A percentile compares a stretch with the other conserved stretches of the same genome.
Evolutionary conservation across 2,113 vertebrate species (phyloP).

Genomic region (Rhinoptilus africanus): DNA sequence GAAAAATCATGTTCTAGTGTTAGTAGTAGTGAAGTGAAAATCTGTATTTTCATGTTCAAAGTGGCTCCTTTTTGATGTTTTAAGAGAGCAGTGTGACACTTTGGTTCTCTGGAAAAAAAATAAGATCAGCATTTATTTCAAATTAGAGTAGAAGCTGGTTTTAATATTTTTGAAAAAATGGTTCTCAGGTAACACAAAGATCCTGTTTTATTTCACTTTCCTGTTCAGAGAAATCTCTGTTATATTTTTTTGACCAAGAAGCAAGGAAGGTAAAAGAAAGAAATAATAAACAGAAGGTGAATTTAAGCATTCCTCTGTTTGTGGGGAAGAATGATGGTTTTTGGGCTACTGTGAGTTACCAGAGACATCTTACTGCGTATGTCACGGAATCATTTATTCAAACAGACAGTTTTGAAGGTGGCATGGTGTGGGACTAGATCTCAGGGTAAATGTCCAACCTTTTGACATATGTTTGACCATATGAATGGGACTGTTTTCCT

Average conservation of each 20-base stretch:
- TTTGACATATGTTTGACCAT: background rate
- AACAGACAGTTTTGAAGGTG: background rate
- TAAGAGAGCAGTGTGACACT: background rate
- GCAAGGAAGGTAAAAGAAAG: background rate
- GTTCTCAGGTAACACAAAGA: background rate
- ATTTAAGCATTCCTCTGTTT: background rate
- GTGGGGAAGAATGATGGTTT: background rate
- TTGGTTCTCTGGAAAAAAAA: background rate
- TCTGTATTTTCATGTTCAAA: background rate
- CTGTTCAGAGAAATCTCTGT: background rate
- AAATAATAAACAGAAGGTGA: background rate
- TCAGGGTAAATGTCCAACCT: background rate
- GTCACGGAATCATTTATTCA: background rate
- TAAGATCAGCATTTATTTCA: background rate
- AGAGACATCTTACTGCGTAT: background rate
- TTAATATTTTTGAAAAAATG: background rate
- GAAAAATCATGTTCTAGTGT: background rate
- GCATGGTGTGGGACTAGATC: background rate
- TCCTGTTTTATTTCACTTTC: background rate
- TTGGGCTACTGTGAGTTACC: background rate
- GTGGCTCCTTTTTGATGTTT: background rate
- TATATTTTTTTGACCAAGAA: background rate
- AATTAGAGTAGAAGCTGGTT: background rate
- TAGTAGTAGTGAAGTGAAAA: background rate
- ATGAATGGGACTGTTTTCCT: background rate